phyloP scores from a whole-genome alignment of 92 coral and sea anemone species.

The Virgularia gustaviana region DNA sequence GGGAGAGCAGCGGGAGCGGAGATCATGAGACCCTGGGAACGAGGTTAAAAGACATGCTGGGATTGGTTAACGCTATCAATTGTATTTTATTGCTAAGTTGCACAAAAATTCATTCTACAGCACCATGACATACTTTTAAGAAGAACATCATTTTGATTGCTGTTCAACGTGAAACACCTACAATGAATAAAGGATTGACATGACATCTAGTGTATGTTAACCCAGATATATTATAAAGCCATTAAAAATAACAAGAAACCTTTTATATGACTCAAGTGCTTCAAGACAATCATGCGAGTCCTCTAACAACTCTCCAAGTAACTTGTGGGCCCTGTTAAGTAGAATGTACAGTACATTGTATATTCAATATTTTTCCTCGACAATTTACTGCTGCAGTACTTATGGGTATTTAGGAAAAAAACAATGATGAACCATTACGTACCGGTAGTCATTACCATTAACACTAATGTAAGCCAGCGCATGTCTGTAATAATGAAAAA shows the following conservation, averaged over 20 bases:
- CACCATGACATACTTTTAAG: constrained; percentile 92
- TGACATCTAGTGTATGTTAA: background rate
- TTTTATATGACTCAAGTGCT: constrained; percentile 84
- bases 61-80: background rate
- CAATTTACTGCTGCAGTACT: background rate
- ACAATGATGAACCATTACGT: background rate
- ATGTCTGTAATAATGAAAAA: constrained; percentile 51
- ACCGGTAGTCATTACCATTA: constrained; percentile 90
- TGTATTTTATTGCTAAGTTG: background rate
- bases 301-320: constrained; percentile 89
- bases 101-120: background rate
- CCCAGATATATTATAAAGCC: background rate
- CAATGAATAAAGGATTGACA: background rate
- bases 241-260: constrained; percentile 44
- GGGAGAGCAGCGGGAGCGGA: too few species aligned
- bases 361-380: background rate
- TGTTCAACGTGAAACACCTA: constrained; percentile 82
- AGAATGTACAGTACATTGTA: background rate
- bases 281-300: constrained; percentile 62
- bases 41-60: too few species aligned
- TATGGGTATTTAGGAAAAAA: background rate
- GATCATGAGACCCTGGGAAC: too few species aligned
- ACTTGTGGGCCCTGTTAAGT: constrained; percentile 87
- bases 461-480: constrained; percentile 77
- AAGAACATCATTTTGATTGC: constrained; percentile 82